Base-by-base conservation (phyloP, 1,140 invertebrate genomes). In the Hyles vespertilio region DNA sequence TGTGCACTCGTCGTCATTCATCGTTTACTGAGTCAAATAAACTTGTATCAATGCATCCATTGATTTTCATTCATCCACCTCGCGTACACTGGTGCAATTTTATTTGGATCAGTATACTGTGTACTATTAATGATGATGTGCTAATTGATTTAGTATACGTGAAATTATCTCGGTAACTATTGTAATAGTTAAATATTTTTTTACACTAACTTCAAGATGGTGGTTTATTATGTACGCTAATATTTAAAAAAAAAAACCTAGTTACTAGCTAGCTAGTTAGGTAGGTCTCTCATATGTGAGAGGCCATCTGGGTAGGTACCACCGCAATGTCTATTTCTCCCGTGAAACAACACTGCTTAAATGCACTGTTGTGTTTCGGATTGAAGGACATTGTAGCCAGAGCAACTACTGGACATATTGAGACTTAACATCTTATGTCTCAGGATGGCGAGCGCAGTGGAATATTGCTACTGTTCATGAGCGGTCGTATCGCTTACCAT, bases 21-120 rank as follows among this genome's bases (percentile, higher is more conserved):
- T 32, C 32, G 48, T 49, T 12, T 12, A 49, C 48, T 12, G 48
- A 32, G 45, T 32, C 55, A 49, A 47, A 48, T 48, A 44, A 48
- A 57, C 46, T 57, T 57, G 55, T 57, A 57, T 48, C 46, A 11
- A 40, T 49, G 11, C 48, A 6, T 32, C 9, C 48, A n/a, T n/a
- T n/a, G n/a, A n/a, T n/a, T n/a, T 12, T n/a, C 48, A 2, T 10
- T 33, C 55, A 32, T n/a, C n/a, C 33, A 10, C 8, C 55, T 44
- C 32, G 33, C 32, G 55, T 36, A 57, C 11, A 57, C 45, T 48
- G 33, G 46, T 48, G 40, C 47, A 32, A 47, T 48, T 22, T 57
- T 57, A 48, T 57, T 57, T 36, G 47, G 32, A 12, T 57, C 55
- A 57, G 55, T 57, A 57, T 57, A 57, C 45, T 11, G 34, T 48